Evolutionary conservation across 2,113 vertebrate genomes (phyloP), one percentile per base, ranked within the genome.

Genomic region (Numida meleagris): DNA sequence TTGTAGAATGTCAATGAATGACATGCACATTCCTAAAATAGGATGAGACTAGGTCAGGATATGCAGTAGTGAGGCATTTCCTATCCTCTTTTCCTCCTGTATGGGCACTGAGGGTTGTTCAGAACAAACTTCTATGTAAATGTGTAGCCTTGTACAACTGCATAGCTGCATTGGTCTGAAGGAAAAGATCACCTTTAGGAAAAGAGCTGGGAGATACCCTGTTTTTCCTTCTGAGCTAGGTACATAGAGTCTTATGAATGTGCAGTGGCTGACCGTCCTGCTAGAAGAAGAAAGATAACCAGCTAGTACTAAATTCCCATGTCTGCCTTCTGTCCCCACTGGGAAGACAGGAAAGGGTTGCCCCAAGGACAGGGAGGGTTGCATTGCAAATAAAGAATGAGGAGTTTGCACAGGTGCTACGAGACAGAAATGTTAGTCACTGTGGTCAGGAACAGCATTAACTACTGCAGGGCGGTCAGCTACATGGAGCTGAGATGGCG

Each of bases 251-350:
- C 57, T 63, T 66, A 29, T 45, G 24, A 58, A 31, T 40, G 31
- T 18, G 14, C 4, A 1, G 1, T 12, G 14, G 27, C 15, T 4
- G 13, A 23, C 6, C 65, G 6, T 31, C 12, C 16, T 0, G 4
- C 33, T 34, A 38, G 78, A 82, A 14, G 48, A 3, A 65, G 4
- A 46, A 43, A 70, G 10, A 48, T 1, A 5, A n/a, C 10, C 29
- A 33, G 29, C 23, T 77, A 5, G 42, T 55, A 29, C 4, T 51
- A 76, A 55, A 59, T 87, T 68, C 50, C 23, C 63, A 21, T 75
- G 72, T 51, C 48, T 88, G 4, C 61, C 14, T 51, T 19, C 31
- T 70, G 10, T 51, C 86, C 5, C 25, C 43, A 31, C 21, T 25
- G 51, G 18, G 82, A 82, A 40, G 42, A 23, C 10, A 31, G 31